Percentiles rank a stretch among this genome's conserved stretches.
These are phyloP conservation scores for Alligator mississippiensis DNA, from an alignment of 2,113 vertebrate genomes.

Conservation along the genomic window DNA sequence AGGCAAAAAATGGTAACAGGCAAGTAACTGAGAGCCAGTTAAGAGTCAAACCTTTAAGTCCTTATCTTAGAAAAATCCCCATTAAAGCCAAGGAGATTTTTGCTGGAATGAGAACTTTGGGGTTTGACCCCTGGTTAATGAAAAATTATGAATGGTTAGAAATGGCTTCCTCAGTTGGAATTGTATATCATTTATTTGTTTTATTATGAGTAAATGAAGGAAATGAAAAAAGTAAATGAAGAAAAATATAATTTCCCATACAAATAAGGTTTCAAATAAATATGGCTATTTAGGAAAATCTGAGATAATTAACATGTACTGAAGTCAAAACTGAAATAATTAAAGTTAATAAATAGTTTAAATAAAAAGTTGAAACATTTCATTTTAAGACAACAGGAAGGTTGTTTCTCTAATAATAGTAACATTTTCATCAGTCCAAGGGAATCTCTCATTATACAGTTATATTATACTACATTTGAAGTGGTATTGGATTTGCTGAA, in stretches of 20 bases:
- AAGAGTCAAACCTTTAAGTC: conserved; percentile 52
- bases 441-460: neutral
- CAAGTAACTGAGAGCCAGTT: conserved; percentile 62
- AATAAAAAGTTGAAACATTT: neutral
- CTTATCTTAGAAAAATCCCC: conserved; percentile 60
- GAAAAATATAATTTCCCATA: neutral
- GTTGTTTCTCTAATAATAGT: neutral
- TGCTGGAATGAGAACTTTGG: conserved; percentile 63
- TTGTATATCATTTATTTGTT: neutral
- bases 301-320: neutral
- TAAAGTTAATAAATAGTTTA: conserved; percentile 60
- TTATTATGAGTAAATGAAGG: neutral
- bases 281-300: neutral
- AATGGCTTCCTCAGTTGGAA: neutral
- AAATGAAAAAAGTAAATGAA: neutral
- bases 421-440: neutral
- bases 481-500: neutral
- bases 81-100: conserved; percentile 58
- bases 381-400: conserved; percentile 27
- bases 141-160: neutral
- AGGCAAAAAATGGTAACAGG: conserved; percentile 61
- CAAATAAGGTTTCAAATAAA: conserved; percentile 56
- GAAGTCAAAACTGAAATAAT: neutral
- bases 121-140: conserved; percentile 45
- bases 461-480: fast-evolving